Evolutionary conservation across 1,140 invertebrate species (phyloP), one percentile per base, ranked within the genome.

Genomic region (Bombus consobrinus): DNA sequence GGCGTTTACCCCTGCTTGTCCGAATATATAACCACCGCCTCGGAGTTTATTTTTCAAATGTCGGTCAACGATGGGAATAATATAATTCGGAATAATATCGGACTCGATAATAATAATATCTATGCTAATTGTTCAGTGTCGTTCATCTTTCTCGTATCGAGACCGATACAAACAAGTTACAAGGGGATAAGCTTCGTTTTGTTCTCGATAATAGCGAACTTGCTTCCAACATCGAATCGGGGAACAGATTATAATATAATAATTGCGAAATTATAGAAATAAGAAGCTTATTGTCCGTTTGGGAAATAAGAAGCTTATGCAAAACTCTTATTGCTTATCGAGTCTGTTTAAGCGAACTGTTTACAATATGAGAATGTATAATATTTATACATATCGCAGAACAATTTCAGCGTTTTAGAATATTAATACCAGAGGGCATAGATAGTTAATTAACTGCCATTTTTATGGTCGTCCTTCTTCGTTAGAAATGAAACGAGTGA

Each of bases 21-120:
- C 28, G 66, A 39, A 57, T 83, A 64, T 34, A 84, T 43, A 59
- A 53, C 72, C 25, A 2, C 57, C n/a, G 39, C 41, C 53, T 37
- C 41, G 3, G 41, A 9, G 62, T 43, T 71, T 79, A 79, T 84
- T 79, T 79, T 84, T 43, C 32, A 37, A 59, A 84, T 84, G 41
- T 79, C 83, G 83, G 83, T 84, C 83, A 84, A 84, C 76, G 76
- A 79, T 69, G 75, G 39, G 47, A 53, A 53, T 53, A 53, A 53
- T 53, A 53, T 8, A 53, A 53, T 22, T 41, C 15, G 28, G 82
- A 43, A 41, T 76, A 76, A 62, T 78, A 84, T 79, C n/a, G 37
- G 53, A n/a, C 39, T 37, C 73, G 53, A 59, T 59, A 28, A 79
- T 72, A 72, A 62, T 62, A 62, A 79, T n/a, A 53, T 62, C 53